Evolutionary conservation across 1,140 invertebrate species (phyloP).

Genomic region (Calosoma granatense): DNA sequence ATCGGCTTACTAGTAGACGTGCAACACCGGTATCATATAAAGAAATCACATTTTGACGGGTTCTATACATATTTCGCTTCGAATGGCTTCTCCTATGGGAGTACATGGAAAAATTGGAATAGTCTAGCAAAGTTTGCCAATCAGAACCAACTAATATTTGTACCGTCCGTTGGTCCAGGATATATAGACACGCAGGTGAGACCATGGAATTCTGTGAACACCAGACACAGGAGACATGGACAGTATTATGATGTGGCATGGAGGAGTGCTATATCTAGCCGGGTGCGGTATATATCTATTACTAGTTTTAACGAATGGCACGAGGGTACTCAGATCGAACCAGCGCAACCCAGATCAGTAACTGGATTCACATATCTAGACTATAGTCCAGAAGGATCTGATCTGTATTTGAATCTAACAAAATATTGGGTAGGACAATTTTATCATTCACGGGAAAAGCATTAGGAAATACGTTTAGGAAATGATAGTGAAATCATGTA

Average conservation of each 20-base stretch:
- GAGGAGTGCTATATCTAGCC: constrained; percentile 41
- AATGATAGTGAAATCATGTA: too few relatives aligned
- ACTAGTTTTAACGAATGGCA: constrained; percentile 53
- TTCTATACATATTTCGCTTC: constrained; percentile 51
- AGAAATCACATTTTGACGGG: constrained; percentile 48
- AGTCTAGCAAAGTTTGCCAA: constrained; percentile 43
- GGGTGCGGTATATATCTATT: constrained; percentile 41
- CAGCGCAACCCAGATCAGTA: constrained; percentile 39
- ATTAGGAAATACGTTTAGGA: too few relatives aligned
- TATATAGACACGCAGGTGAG: constrained; percentile 47
- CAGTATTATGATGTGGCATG: constrained; percentile 46
- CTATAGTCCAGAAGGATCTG: constrained; percentile 45
- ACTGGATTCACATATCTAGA: constrained; percentile 41
- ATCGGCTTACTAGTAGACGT: constrained; percentile 41
- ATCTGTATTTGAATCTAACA: constrained; percentile 48
- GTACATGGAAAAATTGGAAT: constrained; percentile 54
- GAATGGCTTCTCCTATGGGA: constrained; percentile 49
- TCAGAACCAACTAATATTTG: constrained; percentile 44
- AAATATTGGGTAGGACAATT: constrained; percentile 47
- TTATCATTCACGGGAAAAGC: constrained; percentile 11
- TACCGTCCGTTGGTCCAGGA: constrained; percentile 49
- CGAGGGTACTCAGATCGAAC: constrained; percentile 51
- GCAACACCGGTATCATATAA: constrained; percentile 37
- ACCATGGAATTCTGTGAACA: constrained; percentile 43
- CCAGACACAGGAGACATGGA: constrained; percentile 44